A percentile compares a stretch with the other conserved stretches of the same genome.
These are phyloP conservation scores for Spodoptera litura DNA, from an alignment of 1,140 invertebrate species.

Conservation along the genomic window DNA sequence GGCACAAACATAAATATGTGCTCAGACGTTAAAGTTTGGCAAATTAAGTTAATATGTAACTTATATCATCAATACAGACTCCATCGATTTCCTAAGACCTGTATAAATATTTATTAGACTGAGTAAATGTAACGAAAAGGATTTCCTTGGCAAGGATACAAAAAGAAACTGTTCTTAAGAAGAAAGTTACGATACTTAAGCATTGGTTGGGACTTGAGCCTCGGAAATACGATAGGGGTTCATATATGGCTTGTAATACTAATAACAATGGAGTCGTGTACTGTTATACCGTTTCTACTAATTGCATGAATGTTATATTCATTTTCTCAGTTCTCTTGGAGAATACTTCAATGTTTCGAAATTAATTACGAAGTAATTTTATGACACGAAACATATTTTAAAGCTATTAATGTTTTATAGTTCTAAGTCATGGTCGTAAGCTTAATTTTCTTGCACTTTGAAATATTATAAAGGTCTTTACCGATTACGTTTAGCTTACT, in stretches of 20 bases:
- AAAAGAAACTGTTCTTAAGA: conserved; percentile 11
- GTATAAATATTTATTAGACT: conserved; percentile 22
- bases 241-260: conserved; percentile 7
- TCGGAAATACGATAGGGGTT: not conserved
- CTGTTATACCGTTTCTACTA: conserved; percentile 6
- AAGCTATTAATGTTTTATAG: not conserved
- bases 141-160: conserved; percentile 32
- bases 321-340: conserved; percentile 19
- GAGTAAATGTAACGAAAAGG: not conserved
- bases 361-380: not conserved
- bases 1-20: not conserved
- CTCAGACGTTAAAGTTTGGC: not conserved
- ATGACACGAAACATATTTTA: conserved; percentile 1
- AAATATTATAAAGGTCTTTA: no score
- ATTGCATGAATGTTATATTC: not conserved
- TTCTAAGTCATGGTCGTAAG: not conserved
- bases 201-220: conserved; percentile 13
- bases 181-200: conserved; percentile 33
- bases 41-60: not conserved
- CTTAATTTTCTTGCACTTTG: not conserved
- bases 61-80: not conserved
- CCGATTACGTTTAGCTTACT: no score
- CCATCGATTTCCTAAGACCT: conserved; percentile 2
- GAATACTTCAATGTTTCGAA: not conserved
- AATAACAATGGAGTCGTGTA: conserved; percentile 23